phyloP scores from a whole-genome alignment of 1,140 invertebrate species.

The Aphidius ervi region DNA sequence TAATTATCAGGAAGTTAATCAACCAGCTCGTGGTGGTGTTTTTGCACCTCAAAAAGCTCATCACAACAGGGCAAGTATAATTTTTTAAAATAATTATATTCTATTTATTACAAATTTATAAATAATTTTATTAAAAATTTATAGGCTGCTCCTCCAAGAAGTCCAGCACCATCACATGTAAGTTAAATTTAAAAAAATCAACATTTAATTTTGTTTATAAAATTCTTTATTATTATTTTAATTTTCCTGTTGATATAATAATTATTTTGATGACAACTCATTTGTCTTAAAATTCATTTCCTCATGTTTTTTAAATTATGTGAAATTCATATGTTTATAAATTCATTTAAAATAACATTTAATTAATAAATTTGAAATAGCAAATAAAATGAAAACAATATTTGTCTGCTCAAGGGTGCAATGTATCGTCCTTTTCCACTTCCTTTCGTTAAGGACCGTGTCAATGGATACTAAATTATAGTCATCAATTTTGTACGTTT shows the following conservation, averaged over 20 bases:
- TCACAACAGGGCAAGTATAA: slow-evolving; percentile 40
- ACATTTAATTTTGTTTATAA: no score
- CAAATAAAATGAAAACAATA: slow-evolving; percentile 14
- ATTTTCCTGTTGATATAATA: no score
- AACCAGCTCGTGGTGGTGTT: slow-evolving; percentile 68
- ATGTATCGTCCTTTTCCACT: slow-evolving; percentile 47
- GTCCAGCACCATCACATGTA: slow-evolving; percentile 39
- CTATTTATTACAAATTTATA: slow-evolving; percentile 21
- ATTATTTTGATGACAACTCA: no score
- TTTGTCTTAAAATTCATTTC: no score
- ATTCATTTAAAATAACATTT: slow-evolving; percentile 11
- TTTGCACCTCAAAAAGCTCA: slow-evolving; percentile 64
- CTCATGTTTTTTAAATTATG: slow-evolving; percentile 3
- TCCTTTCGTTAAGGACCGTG: slow-evolving; percentile 47
- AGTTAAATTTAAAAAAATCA: slow-evolving; percentile 27
- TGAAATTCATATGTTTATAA: slow-evolving; percentile 17
- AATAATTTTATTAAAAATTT: slow-evolving; percentile 28
- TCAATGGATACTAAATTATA: slow-evolving; percentile 42
- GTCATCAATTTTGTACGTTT: slow-evolving; percentile 33
- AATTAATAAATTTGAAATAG: slow-evolving; percentile 1
- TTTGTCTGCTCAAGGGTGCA: slow-evolving; percentile 46
- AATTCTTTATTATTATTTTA: no score
- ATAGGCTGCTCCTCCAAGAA: slow-evolving; percentile 31
- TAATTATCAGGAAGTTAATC: slow-evolving; percentile 62
- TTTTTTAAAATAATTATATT: neutral